Base-by-base conservation (phyloP, 2,113 vertebrate genomes). In the Maylandia zebra region DNA sequence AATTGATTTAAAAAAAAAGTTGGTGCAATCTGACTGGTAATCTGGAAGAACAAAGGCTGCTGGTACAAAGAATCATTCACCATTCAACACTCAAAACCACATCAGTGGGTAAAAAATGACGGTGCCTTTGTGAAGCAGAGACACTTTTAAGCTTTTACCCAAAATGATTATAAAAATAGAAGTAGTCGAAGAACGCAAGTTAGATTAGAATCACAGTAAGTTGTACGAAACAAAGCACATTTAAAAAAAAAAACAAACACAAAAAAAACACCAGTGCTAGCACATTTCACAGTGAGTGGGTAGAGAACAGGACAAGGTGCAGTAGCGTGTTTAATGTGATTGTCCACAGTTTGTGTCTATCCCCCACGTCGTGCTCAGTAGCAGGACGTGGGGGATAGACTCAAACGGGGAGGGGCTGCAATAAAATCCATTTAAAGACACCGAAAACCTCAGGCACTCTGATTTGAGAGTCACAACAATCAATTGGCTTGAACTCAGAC, bases 291-390 rank as follows among this genome's bases (percentile, higher is more conserved):
- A 90, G 91, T 79, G 86, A 89, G 90, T 86, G 84, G 82, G 87
- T 89, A 89, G 83, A 91, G 88, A 57, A 4, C 86, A 83, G 86
- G 69, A 86, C 84, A 87, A 86, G 71, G 88, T 83, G 89, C 86
- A 89, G 88, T 5, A 78, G 90, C 14, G 89, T 94, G 89, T 92
- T 88, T 90, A 91, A 92, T 92, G 88, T 89, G 91, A 94, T 91
- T 93, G 90, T 93, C 90, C 88, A 91, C 90, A 89, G 86, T 90
- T 94, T 90, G 32, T 2, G 5, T 61, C 9, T 19, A 64, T 36
- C 59, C 59, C 32, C 59, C 59, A 64, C 59, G 10, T 36, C 17
- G 2, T 64, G 59, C 86, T 87, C 66, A 5, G 11, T 53, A 55
- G 87, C 27, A 64, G 82, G 81, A 74, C 69, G 1, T 66, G 6